A percentile compares a stretch with the other conserved stretches of the same genome.
phyloP scores from a whole-genome alignment of 1,140 invertebrate species.

The Lanistes nyassanus region DNA sequence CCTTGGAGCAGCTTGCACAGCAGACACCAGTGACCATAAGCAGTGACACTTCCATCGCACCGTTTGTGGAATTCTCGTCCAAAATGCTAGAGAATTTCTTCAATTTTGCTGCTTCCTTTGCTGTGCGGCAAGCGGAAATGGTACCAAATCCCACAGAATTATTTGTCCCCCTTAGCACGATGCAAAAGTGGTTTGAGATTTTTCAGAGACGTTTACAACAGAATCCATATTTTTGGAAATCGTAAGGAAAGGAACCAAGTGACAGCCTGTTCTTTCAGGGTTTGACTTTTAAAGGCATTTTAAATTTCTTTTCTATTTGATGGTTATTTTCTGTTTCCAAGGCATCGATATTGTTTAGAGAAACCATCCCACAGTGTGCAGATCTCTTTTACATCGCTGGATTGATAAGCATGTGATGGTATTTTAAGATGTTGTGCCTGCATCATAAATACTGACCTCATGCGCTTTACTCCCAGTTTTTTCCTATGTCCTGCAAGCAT shows the following conservation, averaged over 20 bases:
- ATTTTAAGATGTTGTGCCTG: too few species aligned
- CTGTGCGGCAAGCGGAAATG: constrained; percentile 82
- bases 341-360: too few species aligned
- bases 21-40: constrained; percentile 67
- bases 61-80: constrained; percentile 84
- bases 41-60: constrained; percentile 71
- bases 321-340: too few species aligned
- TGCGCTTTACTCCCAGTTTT: too few species aligned
- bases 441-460: too few species aligned
- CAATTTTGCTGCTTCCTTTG: constrained; percentile 92
- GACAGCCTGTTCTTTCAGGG: too few species aligned
- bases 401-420: too few species aligned
- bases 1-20: constrained; percentile 72
- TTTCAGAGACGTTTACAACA: constrained; percentile 88
- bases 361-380: too few species aligned
- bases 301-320: too few species aligned
- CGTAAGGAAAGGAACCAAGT: constrained; percentile 26
- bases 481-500: too few species aligned
- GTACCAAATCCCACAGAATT: constrained; percentile 77
- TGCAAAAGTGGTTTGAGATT: constrained; percentile 94
- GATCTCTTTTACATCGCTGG: too few species aligned
- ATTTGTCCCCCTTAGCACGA: constrained; percentile 85
- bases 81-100: constrained; percentile 95
- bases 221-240: constrained; percentile 96
- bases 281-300: too few species aligned